Base-by-base conservation (phyloP, 2,888 invertebrate species). In the Drosophila pegasa region DNA sequence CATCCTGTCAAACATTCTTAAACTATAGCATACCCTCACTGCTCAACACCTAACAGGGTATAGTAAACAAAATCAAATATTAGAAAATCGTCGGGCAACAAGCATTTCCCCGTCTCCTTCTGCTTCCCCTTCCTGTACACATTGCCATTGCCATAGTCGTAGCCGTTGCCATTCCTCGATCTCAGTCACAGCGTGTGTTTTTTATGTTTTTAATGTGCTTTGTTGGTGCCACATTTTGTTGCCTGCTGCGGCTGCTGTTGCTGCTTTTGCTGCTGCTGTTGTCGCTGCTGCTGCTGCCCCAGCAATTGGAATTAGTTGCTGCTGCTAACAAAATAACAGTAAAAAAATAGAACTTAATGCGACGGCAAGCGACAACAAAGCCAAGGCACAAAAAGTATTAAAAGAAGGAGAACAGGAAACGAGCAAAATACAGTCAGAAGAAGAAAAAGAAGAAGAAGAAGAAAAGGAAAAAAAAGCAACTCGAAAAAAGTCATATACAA, bases 21-120 rank as follows among this genome's bases (percentile, higher is more conserved):
- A 14, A 0, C 5, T 50, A 16, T 8, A 14, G 37, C 33, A 37
- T 40, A 35, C 3, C 29, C 33, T 1, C 4, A 0, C 6, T 7
- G 0, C 10, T 4, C 7, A n/a, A 20, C 0, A 2, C 2, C 22
- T 9, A 20, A 38, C 48, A 54, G 71, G 71, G 62, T 71, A 67
- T 63, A n/a, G 48, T 51, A 75, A 79, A 83, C 68, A 78, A 83
- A 79, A 79, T 81, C 77, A 85, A 83, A 82, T 83, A 82, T 83
- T 71, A 78, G 75, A 76, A 67, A 78, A 63, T 6, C 61, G 31
- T 63, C 59, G 55, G 58, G 56, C 73, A 66, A 68, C 65, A 74
- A 65, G 52, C 57, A 29, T 22, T 60, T 12, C 18, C 20, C 25
- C 25, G 20, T 52, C 12, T 25, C 9, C 8, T 25, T 33, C 14